phyloP scores from a whole-genome alignment of 2,113 vertebrate genomes.

The Trochalopteron elliotii region DNA sequence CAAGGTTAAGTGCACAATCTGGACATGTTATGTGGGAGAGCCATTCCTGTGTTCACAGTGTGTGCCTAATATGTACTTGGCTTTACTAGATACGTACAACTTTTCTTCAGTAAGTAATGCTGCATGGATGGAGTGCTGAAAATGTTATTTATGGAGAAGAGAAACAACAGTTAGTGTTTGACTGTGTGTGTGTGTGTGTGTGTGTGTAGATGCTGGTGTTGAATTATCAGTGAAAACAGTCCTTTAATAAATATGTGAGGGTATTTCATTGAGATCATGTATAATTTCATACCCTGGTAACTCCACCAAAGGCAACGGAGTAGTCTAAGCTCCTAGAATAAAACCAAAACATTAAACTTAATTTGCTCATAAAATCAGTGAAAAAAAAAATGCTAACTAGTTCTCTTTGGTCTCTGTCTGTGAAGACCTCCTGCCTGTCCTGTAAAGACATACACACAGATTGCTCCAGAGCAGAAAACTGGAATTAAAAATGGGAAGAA shows the following conservation, averaged over 20 bases:
- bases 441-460: not conserved
- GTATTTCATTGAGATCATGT: not conserved
- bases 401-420: not conserved
- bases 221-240: not conserved
- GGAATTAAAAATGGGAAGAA: not conserved
- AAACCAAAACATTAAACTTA: not conserved
- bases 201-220: not conserved
- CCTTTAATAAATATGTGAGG: not conserved
- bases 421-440: not conserved
- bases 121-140: not conserved
- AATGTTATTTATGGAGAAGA: not conserved
- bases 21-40: not conserved
- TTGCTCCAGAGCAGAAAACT: not conserved
- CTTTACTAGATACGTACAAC: fast-evolving
- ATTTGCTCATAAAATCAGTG: not conserved
- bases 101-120: not conserved
- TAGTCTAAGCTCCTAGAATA: not conserved
- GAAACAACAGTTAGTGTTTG: not conserved
- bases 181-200: not conserved
- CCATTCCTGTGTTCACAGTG: not conserved
- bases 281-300: not conserved
- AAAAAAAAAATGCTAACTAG: not conserved
- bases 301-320: not conserved
- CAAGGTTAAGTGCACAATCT: constrained; percentile 46
- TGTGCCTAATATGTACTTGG: not conserved